Percentiles rank a stretch among this genome's conserved stretches.
These are phyloP conservation scores for Melierax canorus DNA, from an alignment of 2,113 vertebrate genomes.

Conservation along the genomic window DNA sequence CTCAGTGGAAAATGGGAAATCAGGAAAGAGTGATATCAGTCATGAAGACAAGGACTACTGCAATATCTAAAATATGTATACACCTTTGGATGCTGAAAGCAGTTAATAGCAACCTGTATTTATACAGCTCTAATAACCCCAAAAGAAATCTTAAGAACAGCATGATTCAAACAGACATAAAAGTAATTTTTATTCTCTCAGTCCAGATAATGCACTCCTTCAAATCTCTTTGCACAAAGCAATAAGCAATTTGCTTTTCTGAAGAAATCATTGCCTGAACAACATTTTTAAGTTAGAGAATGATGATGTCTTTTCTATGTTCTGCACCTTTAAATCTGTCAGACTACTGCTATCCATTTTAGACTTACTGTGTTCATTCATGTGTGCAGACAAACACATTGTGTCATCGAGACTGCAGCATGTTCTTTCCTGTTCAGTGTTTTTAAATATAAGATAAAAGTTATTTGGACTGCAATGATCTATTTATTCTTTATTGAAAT, in stretches of 20 bases:
- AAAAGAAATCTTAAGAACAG: not conserved
- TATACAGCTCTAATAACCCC: not conserved
- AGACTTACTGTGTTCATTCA: not conserved
- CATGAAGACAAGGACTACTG: not conserved
- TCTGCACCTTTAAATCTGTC: constrained; percentile 46
- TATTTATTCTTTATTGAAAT: not conserved
- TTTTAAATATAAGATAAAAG: constrained; percentile 23
- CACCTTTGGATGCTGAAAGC: not conserved
- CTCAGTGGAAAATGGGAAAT: not conserved
- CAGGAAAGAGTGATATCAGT: not conserved
- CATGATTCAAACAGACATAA: not conserved
- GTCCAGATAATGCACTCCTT: not conserved
- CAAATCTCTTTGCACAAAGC: constrained; percentile 3
- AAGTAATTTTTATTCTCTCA: not conserved
- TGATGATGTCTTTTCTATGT: not conserved
- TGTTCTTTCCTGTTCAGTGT: not conserved
- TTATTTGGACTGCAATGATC: not conserved
- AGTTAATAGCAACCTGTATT: not conserved
- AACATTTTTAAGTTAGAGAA: not conserved
- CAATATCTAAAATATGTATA: not conserved
- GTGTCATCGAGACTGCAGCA: not conserved
- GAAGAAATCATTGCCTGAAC: not conserved
- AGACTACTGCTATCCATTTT: not conserved
- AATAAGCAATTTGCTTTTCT: not conserved
- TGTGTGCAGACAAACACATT: constrained; percentile 7